A percentile compares a stretch with the other conserved stretches of the same genome.
These are phyloP conservation scores for Dynastes maya DNA, from an alignment of 2,888 invertebrate genomes.

Conservation along the genomic window DNA sequence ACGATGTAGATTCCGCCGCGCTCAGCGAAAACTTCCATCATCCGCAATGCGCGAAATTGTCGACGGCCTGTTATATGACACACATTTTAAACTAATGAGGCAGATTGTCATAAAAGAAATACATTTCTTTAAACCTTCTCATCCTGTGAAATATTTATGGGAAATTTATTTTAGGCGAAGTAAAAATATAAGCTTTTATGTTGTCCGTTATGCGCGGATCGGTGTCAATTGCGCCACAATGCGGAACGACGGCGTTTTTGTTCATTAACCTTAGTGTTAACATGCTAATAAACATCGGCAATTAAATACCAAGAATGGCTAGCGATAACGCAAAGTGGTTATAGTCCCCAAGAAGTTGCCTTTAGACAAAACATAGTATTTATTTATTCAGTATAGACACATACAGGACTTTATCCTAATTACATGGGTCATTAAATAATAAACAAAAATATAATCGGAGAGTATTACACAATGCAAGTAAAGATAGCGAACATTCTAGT, in stretches of 20 bases:
- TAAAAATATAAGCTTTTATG: constrained; percentile 14
- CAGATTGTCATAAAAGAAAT: constrained; percentile 38
- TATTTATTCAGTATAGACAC: not conserved
- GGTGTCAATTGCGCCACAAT: constrained; percentile 11
- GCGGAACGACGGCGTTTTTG: not conserved
- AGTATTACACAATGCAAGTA: too few relatives aligned
- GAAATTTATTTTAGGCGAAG: constrained; percentile 21
- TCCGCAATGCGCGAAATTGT: constrained; percentile 26
- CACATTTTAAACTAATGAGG: constrained; percentile 45
- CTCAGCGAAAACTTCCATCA: constrained; percentile 31
- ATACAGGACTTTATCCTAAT: too few relatives aligned
- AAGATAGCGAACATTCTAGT: too few relatives aligned
- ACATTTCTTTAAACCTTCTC: constrained; percentile 18
- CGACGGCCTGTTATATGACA: constrained; percentile 38
- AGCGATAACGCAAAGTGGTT: not conserved
- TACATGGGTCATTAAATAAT: too few relatives aligned
- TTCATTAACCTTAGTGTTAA: not conserved
- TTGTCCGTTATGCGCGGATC: constrained; percentile 16
- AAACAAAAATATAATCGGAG: too few relatives aligned
- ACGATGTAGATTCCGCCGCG: constrained; percentile 15
- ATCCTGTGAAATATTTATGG: constrained; percentile 11
- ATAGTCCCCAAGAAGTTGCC: not conserved
- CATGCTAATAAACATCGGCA: not conserved
- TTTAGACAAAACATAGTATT: not conserved
- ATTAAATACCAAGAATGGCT: not conserved